Evolutionary conservation across 2,888 invertebrate genomes (phyloP).

Genomic region (Agrotis exclamationis): DNA sequence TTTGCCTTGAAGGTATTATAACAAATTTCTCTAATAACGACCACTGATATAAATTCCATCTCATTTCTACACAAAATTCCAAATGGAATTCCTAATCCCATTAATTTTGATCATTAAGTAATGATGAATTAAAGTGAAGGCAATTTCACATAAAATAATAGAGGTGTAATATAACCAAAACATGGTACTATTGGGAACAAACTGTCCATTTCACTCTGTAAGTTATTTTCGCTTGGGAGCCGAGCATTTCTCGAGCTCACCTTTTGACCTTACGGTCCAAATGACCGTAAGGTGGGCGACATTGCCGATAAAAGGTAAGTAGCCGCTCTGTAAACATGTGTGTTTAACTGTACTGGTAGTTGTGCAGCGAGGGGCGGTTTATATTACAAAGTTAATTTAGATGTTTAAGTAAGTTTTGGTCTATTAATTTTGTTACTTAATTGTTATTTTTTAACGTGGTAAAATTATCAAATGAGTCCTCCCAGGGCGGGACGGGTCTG

Average conservation of each 20-base stretch:
- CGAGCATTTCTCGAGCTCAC: slow-evolving; percentile 41
- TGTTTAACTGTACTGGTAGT: slow-evolving; percentile 12
- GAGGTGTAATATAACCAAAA: slow-evolving; percentile 8
- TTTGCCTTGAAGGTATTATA: background rate
- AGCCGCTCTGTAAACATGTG: slow-evolving; percentile 32
- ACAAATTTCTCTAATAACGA: background rate
- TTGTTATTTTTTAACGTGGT: background rate
- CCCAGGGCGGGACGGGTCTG: background rate
- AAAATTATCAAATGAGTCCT: no score
- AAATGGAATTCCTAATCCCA: background rate
- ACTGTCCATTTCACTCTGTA: slow-evolving; percentile 31
- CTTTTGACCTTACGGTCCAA: slow-evolving; percentile 43
- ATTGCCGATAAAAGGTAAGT: slow-evolving; percentile 27
- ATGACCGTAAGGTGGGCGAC: slow-evolving; percentile 31
- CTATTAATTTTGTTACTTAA: background rate
- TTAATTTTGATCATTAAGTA: background rate
- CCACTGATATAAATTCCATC: background rate
- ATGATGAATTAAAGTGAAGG: no score
- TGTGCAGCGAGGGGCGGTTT: background rate
- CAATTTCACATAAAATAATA: background rate
- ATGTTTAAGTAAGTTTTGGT: background rate
- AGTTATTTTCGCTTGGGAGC: slow-evolving; percentile 27
- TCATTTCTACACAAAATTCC: background rate
- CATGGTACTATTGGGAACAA: slow-evolving; percentile 24
- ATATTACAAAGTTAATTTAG: slow-evolving; percentile 15